phyloP scores from a whole-genome alignment of 2,888 invertebrate genomes.

The Scaptomyza reducta region DNA sequence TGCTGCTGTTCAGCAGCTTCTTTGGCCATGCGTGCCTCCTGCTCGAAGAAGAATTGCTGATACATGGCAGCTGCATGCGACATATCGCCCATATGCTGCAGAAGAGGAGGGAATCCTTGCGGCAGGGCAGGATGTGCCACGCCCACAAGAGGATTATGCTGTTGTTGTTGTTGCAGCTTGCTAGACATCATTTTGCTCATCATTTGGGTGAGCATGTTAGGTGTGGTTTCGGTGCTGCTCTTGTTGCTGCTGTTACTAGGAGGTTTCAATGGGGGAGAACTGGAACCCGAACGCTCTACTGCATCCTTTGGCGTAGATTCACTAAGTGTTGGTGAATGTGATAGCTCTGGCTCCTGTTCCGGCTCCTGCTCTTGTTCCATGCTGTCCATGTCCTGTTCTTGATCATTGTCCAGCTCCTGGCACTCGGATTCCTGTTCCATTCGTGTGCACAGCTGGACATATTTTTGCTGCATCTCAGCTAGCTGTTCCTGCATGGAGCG shows the following conservation, averaged over 20 bases:
- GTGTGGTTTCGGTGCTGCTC: conserved; percentile 77
- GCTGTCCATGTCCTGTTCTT: conserved; percentile 87
- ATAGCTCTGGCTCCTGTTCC: conserved; percentile 84
- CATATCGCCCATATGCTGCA: conserved; percentile 86
- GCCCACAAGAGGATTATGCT: conserved; percentile 84
- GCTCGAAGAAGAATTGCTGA: conserved; percentile 91
- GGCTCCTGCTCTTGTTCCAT: conserved; percentile 85
- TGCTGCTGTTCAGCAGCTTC: conserved; percentile 87
- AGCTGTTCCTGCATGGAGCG: conserved; percentile 95
- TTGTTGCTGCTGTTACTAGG: conserved; percentile 45
- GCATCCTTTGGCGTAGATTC: conserved; percentile 67
- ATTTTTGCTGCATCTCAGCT: conserved; percentile 96
- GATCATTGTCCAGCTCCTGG: conserved; percentile 89
- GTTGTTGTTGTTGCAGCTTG: conserved; percentile 86
- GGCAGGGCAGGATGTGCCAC: conserved; percentile 85
- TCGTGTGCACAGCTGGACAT: conserved; percentile 93
- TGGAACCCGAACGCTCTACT: conserved; percentile 66
- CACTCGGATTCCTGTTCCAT: conserved; percentile 92
- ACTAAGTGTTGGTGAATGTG: conserved; percentile 74
- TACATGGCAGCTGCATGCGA: conserved; percentile 90
- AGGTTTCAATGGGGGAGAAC: conserved; percentile 69
- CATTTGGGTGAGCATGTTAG: conserved; percentile 87
- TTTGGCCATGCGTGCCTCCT: conserved; percentile 90
- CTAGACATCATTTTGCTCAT: conserved; percentile 88
- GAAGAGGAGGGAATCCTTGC: conserved; percentile 86